Conservation (phyloP, 2,113 vertebrate species). For the Lophochroa leadbeateri region DNA sequence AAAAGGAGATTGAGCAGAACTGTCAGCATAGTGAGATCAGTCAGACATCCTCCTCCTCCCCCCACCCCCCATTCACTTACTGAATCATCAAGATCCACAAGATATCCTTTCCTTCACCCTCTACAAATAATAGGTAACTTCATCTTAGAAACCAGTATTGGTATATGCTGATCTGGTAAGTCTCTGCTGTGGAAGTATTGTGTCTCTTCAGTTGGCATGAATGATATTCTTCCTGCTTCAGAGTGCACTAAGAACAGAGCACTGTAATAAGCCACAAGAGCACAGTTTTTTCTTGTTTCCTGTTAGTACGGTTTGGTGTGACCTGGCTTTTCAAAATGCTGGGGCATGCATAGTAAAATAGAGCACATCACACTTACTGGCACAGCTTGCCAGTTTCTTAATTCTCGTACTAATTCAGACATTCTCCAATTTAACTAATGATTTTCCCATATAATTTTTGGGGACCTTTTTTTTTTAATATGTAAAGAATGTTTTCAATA, state of each 20-base stretch:
- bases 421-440: neutral
- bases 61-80: fast-evolving
- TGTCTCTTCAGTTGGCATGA: neutral
- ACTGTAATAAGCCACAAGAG: neutral
- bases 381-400: neutral
- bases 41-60: neutral
- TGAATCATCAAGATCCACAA: neutral
- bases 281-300: neutral
- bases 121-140: neutral
- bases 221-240: neutral
- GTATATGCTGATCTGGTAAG: neutral
- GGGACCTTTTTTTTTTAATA: neutral
- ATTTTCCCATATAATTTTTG: neutral
- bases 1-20: neutral
- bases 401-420: neutral
- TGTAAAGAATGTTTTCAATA: neutral
- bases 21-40: neutral
- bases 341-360: neutral
- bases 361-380: neutral
- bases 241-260: neutral
- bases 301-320: neutral
- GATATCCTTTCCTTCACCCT: neutral
- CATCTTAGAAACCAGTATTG: neutral
- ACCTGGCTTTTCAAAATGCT: neutral
- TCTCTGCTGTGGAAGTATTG: neutral